Evolutionary conservation across 2,113 vertebrate species (phyloP).

Genomic region (Rhipidura dahli): DNA sequence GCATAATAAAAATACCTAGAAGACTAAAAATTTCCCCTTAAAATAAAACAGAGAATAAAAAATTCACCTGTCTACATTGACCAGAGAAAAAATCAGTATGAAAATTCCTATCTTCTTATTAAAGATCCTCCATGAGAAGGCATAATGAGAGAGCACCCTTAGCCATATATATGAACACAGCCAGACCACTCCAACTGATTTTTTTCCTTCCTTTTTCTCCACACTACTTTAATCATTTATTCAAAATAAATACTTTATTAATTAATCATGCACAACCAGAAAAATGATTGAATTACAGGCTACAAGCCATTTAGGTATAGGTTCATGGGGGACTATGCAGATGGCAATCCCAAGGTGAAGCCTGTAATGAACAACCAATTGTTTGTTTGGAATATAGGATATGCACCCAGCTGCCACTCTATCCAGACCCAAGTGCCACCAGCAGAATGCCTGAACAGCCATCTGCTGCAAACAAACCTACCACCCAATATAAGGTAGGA

Average conservation of each 20-base stretch:
- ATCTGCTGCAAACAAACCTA: background rate
- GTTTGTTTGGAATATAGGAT: background rate
- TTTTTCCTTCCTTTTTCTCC: background rate
- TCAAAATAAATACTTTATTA: conserved; percentile 6
- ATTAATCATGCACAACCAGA: background rate
- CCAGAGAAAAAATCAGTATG: background rate
- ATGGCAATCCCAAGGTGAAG: background rate
- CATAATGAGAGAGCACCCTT: background rate
- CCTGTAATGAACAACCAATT: background rate
- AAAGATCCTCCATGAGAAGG: background rate
- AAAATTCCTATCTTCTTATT: background rate
- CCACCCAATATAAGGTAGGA: background rate
- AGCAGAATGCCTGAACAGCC: background rate
- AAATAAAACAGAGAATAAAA: background rate
- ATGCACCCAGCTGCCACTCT: background rate
- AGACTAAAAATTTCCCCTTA: background rate
- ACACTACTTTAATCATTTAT: background rate
- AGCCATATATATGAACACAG: background rate
- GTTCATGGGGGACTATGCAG: background rate
- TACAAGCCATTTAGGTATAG: background rate
- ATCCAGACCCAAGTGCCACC: background rate
- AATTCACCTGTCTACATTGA: background rate
- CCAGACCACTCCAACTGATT: background rate
- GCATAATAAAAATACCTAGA: background rate
- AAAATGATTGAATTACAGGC: background rate